Conservation (phyloP, 2,113 vertebrate genomes). For the Gymnocephalus cernua region DNA sequence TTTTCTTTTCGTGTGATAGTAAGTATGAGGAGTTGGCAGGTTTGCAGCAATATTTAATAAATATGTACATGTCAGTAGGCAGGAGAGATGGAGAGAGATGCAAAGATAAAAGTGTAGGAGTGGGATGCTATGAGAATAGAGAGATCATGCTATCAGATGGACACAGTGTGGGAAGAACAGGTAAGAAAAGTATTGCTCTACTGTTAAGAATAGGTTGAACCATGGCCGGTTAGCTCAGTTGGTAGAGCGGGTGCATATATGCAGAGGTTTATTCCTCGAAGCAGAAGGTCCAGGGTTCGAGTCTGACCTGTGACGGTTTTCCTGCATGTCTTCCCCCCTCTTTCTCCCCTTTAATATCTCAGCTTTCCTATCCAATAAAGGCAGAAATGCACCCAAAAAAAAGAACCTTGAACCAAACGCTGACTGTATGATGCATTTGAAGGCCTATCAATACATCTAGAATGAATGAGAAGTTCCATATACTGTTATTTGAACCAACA, state of each 20-base stretch:
- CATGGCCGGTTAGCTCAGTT: too few species aligned
- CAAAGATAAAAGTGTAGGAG: slow-evolving; percentile 56
- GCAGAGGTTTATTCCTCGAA: too few species aligned
- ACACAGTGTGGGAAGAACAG: slow-evolving; percentile 70
- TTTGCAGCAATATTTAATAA: slow-evolving; percentile 68
- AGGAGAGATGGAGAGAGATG: slow-evolving; percentile 53
- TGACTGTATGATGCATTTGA: slow-evolving; percentile 25
- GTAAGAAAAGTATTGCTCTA: slow-evolving; percentile 58
- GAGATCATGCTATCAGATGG: slow-evolving; percentile 58
- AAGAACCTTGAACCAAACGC: slow-evolving; percentile 20
- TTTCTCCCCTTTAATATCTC: too few species aligned
- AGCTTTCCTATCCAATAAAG: too few species aligned
- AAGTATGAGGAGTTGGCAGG: slow-evolving; percentile 68
- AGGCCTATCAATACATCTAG: not conserved
- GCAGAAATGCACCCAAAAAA: too few species aligned
- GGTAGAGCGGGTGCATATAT: too few species aligned
- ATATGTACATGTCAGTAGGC: slow-evolving; percentile 56
- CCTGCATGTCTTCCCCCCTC: too few species aligned
- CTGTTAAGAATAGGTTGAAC: slow-evolving; percentile 56
- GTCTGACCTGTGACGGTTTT: too few species aligned
- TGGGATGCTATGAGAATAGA: slow-evolving; percentile 60
- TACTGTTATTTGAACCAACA: not conserved
- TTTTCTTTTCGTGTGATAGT: slow-evolving; percentile 47
- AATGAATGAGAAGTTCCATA: not conserved
- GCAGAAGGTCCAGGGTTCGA: too few species aligned